phyloP scores from a whole-genome alignment of 2,888 invertebrate species.

The Zele albiditarsus region DNA sequence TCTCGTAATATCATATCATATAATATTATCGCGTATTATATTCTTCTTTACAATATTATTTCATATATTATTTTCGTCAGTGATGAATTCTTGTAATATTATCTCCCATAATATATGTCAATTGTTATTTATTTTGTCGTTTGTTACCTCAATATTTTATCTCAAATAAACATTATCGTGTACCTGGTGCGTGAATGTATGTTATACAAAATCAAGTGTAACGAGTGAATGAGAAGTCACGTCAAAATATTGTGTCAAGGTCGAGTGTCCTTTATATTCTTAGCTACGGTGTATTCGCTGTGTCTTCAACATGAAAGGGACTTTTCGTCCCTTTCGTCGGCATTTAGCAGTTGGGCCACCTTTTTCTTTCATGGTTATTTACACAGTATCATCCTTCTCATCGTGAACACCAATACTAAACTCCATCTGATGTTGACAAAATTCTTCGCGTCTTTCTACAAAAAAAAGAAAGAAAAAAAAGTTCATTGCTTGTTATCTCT shows the following conservation, averaged over 20 bases:
- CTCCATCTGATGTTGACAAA: not conserved
- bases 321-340: not conserved
- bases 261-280: slow-evolving; percentile 31
- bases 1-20: too few relatives aligned
- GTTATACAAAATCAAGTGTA: slow-evolving; percentile 5
- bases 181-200: too few relatives aligned
- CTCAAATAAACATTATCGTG: too few relatives aligned
- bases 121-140: too few relatives aligned
- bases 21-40: too few relatives aligned
- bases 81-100: too few relatives aligned
- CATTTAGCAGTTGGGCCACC: not conserved
- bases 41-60: too few relatives aligned
- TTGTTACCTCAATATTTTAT: too few relatives aligned
- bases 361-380: not conserved
- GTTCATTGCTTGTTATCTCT: slow-evolving; percentile 9
- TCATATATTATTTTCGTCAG: too few relatives aligned
- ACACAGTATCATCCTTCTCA: not conserved
- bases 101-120: too few relatives aligned
- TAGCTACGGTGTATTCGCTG: not conserved
- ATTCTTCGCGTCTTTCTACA: not conserved
- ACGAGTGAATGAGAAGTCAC: slow-evolving; percentile 35
- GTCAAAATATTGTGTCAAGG: slow-evolving; percentile 69
- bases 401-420: not conserved
- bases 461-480: not conserved
- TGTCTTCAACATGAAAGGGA: not conserved